Evolutionary conservation across 2,888 invertebrate species (phyloP).

Genomic region (Yponomeuta plumbellus): DNA sequence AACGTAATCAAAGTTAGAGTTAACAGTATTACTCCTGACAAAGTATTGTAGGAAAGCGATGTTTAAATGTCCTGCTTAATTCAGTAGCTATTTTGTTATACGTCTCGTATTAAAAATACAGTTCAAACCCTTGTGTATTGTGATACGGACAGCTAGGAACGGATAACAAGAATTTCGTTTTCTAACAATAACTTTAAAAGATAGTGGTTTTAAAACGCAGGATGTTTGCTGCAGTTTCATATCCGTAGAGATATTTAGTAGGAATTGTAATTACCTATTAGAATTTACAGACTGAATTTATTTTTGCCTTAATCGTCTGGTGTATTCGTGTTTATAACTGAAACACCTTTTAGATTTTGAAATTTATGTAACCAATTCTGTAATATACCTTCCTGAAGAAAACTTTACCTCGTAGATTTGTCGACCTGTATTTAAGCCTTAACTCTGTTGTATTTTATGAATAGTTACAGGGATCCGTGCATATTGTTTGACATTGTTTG

Average conservation of each 20-base stretch:
- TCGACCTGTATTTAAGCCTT: slow-evolving; percentile 28
- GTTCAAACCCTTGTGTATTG: too few species aligned
- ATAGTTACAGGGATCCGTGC: slow-evolving; percentile 61
- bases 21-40: not conserved
- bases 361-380: not conserved
- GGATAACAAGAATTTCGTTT: not conserved
- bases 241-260: slow-evolving; percentile 4
- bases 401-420: not conserved
- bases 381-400: not conserved
- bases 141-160: too few species aligned
- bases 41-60: not conserved
- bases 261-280: slow-evolving; percentile 1
- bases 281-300: slow-evolving; percentile 12
- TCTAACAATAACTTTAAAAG: not conserved
- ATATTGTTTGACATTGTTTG: slow-evolving; percentile 49
- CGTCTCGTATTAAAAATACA: too few species aligned
- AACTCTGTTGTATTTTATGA: slow-evolving; percentile 49
- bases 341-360: not conserved
- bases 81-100: too few species aligned
- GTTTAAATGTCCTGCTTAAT: too few species aligned
- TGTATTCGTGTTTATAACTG: slow-evolving; percentile 5
- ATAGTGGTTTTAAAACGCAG: slow-evolving; percentile 1
- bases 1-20: not conserved
- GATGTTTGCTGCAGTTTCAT: not conserved
- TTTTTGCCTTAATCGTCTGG: slow-evolving; percentile 11